A percentile compares a stretch with the other conserved stretches of the same genome.
phyloP scores from a whole-genome alignment of 64 coral and sea anemone species.

The Hydrozoanthus tunicans region DNA sequence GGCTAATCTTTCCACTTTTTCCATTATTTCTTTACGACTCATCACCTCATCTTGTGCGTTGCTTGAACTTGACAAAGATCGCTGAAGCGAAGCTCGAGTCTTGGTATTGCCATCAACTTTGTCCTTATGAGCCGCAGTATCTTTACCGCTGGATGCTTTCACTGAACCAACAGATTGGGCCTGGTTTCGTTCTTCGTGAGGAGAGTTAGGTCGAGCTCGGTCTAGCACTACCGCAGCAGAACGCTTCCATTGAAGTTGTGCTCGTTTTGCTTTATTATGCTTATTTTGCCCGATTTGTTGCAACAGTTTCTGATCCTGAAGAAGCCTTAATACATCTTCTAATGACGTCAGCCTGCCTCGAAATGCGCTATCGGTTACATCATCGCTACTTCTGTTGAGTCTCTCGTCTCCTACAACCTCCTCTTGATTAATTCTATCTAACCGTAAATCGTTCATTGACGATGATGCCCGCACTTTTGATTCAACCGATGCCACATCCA shows the following conservation, averaged over 20 bases:
- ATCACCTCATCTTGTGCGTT: conserved; percentile 3
- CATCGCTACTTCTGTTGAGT: conserved; percentile 37
- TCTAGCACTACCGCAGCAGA: conserved; percentile 76
- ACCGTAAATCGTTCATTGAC: conserved; percentile 18
- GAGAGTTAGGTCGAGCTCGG: background rate
- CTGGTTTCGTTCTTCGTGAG: background rate
- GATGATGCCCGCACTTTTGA: background rate
- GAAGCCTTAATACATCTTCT: conserved; percentile 75
- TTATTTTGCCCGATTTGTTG: conserved; percentile 77
- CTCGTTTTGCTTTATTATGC: conserved; percentile 63
- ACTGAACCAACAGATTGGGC: background rate
- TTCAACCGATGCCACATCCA: background rate
- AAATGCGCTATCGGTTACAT: background rate
- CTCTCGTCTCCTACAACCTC: conserved; percentile 12
- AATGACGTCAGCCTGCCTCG: conserved; percentile 68
- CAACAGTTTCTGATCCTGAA: conserved; percentile 81
- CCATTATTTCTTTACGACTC: conserved; percentile 44
- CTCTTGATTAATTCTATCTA: background rate
- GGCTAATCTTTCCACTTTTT: conserved; percentile 75
- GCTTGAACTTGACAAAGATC: conserved; percentile 8
- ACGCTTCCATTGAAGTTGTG: conserved; percentile 69
- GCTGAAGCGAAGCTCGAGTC: conserved; percentile 6
- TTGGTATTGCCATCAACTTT: conserved; percentile 6
- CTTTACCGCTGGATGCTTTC: conserved; percentile 35
- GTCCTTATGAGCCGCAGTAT: background rate